phyloP scores from a whole-genome alignment of 2,113 vertebrate genomes.

The Siniperca chuatsi region DNA sequence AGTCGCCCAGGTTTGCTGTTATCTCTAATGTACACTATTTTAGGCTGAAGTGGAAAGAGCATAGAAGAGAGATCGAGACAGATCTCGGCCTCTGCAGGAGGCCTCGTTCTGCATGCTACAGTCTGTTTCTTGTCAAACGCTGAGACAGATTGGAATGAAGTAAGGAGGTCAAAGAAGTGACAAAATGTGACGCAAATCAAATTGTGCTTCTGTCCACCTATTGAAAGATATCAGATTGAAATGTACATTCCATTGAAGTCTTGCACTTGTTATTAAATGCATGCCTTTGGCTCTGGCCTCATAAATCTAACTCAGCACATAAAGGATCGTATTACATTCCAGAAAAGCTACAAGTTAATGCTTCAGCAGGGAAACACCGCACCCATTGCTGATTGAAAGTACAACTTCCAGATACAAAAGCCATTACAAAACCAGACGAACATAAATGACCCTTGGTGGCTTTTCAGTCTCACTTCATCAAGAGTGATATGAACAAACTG shows the following conservation, averaged over 20 bases:
- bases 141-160: not conserved
- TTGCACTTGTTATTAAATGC: not conserved
- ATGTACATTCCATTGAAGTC: not conserved
- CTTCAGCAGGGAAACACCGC: not conserved
- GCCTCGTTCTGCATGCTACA: not conserved
- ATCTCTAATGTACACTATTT: slow-evolving; percentile 44
- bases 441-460: slow-evolving; percentile 53
- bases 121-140: slow-evolving; percentile 1
- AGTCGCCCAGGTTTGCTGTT: slow-evolving; percentile 15
- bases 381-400: slow-evolving; percentile 10
- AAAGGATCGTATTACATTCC: not conserved
- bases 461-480: slow-evolving; percentile 58
- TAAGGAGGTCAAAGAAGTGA: not conserved
- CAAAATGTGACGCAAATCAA: not conserved
- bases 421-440: slow-evolving; percentile 41
- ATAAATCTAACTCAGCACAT: not conserved
- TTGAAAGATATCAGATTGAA: not conserved
- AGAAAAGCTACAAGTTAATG: not conserved
- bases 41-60: not conserved
- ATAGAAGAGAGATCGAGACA: not conserved
- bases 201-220: not conserved
- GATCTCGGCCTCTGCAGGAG: not conserved
- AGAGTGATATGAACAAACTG: slow-evolving; percentile 58
- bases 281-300: not conserved
- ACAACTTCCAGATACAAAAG: slow-evolving; percentile 24